These are phyloP conservation scores for Myathropa florea DNA, from an alignment of 2,888 invertebrate species.

Conservation along the genomic window DNA sequence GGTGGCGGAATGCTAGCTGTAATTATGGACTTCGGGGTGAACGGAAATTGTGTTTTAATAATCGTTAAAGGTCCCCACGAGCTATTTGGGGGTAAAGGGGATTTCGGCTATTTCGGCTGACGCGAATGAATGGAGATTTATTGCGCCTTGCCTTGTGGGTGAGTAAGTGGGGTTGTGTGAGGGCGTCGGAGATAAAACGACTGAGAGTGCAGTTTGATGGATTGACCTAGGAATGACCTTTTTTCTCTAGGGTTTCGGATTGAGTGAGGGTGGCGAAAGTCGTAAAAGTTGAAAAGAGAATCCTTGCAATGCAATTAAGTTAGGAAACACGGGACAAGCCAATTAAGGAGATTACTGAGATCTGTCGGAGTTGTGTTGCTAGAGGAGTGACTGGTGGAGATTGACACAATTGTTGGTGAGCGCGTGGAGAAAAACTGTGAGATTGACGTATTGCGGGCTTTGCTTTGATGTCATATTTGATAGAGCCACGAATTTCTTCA, in stretches of 20 bases:
- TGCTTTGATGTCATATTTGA: too few species aligned
- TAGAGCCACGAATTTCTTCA: too few species aligned
- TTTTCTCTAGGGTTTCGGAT: background rate
- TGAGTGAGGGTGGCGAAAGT: background rate
- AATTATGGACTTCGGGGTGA: constrained; percentile 27
- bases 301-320: background rate
- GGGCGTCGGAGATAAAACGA: background rate
- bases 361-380: background rate
- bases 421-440: too few species aligned
- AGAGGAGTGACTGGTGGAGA: background rate
- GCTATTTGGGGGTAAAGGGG: background rate
- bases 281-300: background rate
- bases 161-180: too few species aligned
- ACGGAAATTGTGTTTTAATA: constrained; percentile 57
- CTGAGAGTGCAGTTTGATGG: constrained; percentile 19
- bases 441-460: too few species aligned
- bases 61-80: constrained; percentile 33
- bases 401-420: too few species aligned
- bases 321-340: background rate
- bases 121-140: constrained; percentile 15
- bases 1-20: constrained; percentile 23
- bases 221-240: constrained; percentile 1
- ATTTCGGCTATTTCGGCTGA: background rate
- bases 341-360: background rate
- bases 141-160: background rate